phyloP scores from a whole-genome alignment of 2,113 vertebrate genomes.

The Thomomys bottae region DNA sequence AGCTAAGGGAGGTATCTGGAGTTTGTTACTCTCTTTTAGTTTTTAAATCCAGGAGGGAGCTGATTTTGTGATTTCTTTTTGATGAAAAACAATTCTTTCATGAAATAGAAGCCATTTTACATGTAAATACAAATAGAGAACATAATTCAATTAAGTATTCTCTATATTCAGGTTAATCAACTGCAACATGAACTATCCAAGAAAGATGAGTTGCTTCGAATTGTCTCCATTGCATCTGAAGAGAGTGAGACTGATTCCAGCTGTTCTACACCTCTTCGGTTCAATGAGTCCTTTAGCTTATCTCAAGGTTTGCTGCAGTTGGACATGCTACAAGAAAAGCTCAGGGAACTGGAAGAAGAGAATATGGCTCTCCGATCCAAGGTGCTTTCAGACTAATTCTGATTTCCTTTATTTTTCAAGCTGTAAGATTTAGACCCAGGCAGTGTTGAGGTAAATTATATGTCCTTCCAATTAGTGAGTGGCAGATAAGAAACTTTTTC shows the following conservation, averaged over 20 bases:
- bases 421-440: neutral
- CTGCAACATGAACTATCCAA: conserved; percentile 96
- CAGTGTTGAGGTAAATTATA: neutral
- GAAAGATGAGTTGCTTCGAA: conserved; percentile 96
- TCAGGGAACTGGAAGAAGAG: conserved; percentile 97
- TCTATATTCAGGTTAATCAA: conserved; percentile 92
- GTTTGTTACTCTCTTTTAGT: neutral
- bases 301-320: conserved; percentile 90
- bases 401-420: neutral
- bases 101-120: conserved; percentile 22
- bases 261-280: conserved; percentile 91
- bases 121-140: neutral
- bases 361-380: conserved; percentile 93
- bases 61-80: conserved; percentile 37
- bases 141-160: neutral
- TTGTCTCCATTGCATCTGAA: conserved; percentile 95
- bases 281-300: conserved; percentile 84
- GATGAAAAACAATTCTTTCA: neutral
- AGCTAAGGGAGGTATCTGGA: neutral
- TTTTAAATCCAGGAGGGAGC: neutral
- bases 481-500: neutral
- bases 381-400: conserved; percentile 79
- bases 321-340: conserved; percentile 93
- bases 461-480: neutral
- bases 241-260: conserved; percentile 96